Evolutionary conservation across 2,888 invertebrate species (phyloP).

Genomic region (Sinodicranocentrus sp.): DNA sequence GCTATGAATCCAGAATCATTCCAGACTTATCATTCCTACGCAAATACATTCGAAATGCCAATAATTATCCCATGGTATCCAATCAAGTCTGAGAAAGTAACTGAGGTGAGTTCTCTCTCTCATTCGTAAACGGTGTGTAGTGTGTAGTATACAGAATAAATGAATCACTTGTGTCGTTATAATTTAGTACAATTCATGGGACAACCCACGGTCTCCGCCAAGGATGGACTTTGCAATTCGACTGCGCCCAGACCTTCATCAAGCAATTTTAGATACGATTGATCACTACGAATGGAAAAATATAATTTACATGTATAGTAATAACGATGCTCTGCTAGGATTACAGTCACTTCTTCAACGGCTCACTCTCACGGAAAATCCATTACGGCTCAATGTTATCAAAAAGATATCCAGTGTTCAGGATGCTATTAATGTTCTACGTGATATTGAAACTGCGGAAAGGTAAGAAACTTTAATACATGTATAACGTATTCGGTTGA

Average conservation of each 20-base stretch:
- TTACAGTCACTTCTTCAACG: conserved; percentile 96
- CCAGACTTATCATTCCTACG: conserved; percentile 95
- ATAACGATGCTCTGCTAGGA: conserved; percentile 93
- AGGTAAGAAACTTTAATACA: conserved; percentile 79
- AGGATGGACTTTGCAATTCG: conserved; percentile 89
- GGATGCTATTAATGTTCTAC: conserved; percentile 92
- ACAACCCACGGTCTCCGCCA: conserved; percentile 46
- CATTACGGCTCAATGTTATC: conserved; percentile 91
- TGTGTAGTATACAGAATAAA: too few relatives aligned
- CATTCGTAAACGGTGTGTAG: too few relatives aligned
- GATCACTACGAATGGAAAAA: conserved; percentile 93
- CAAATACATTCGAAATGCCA: conserved; percentile 97
- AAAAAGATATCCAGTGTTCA: conserved; percentile 91
- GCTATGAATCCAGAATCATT: conserved; percentile 95
- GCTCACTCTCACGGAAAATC: conserved; percentile 89
- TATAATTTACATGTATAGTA: conserved; percentile 93
- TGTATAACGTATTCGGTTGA: too few relatives aligned
- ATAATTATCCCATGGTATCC: conserved; percentile 97
- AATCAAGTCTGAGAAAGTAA: conserved; percentile 58
- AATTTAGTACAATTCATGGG: conserved; percentile 53
- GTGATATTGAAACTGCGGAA: conserved; percentile 89
- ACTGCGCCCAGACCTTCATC: conserved; percentile 96
- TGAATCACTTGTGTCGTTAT: not conserved
- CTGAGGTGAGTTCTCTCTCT: conserved; percentile 38
- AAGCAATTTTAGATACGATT: conserved; percentile 96